Base-by-base conservation (phyloP, 53 echinoderm and acorn worm species). In the Astropecten irregularis region DNA sequence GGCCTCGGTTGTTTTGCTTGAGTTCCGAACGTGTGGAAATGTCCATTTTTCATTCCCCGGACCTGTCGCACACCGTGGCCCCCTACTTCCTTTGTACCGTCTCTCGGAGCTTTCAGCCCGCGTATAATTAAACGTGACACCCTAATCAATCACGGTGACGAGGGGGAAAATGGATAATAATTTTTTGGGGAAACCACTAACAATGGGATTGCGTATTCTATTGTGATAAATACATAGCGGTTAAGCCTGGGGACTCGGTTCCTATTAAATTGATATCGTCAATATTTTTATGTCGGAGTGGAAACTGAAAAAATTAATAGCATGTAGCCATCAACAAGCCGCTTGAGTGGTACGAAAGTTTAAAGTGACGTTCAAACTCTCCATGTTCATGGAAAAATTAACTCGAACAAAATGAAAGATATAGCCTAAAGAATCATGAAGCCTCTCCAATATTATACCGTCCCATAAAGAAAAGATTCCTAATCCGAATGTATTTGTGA, bases 11-110 rank as follows among this genome's bases (percentile, higher is more conserved):
- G 79, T 79, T 79, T 61, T 79, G 79, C 30, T 79, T 79, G 62
- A 79, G 79, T 62, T 79, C 42, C 63, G 63, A 79, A 44, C 34
- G 60, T 61, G 79, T 79, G 79, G 79, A 79, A 61, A 79, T 79
- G 61, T 42, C 49, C 46, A 79, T 79, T 42, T 49, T 79, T 79
- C 79, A 79, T 79, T 44, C 32, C 22, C 10, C 42, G 42, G 42
- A 11, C 42, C 11, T 42, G n/a, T 3, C 29, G 6, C 36, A 4
- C 35, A 6, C 47, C 40, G 48, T 26, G 47, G 2, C 36, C 42
- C 37, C 27, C 16, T 14, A 18, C 21, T 15, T 14, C 48, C 44
- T 46, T 60, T 79, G 79, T 79, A 47, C 49, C 47, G 40, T 31
- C 21, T 25, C 20, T 79, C 42, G 61, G 1, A 18, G 47, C 79